phyloP scores from a whole-genome alignment of 2,888 invertebrate species.

The Acleris sparsana region DNA sequence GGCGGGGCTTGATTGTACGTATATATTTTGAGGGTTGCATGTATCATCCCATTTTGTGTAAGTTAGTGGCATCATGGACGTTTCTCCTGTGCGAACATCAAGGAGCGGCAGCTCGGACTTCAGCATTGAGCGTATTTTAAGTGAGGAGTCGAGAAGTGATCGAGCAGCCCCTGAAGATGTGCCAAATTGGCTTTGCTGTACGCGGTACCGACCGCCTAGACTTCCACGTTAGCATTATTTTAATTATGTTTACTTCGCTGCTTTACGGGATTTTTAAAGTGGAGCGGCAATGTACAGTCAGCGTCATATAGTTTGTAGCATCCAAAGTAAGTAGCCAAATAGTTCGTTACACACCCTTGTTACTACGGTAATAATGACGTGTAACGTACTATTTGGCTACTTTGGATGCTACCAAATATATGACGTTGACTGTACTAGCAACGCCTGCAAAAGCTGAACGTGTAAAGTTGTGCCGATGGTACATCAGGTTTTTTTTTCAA shows the following conservation, averaged over 20 bases:
- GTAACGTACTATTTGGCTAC: no score
- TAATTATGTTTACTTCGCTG: neutral
- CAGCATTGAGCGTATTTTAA: conserved; percentile 85
- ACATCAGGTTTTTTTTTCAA: no score
- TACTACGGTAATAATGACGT: no score
- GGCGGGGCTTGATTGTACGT: conserved; percentile 57
- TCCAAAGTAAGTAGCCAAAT: no score
- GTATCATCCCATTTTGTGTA: conserved; percentile 37
- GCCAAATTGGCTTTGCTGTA: conserved; percentile 87
- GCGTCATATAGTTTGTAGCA: no score
- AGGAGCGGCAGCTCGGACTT: conserved; percentile 78
- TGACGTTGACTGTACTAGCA: no score
- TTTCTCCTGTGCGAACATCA: conserved; percentile 58
- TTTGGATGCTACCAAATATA: no score
- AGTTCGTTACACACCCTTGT: no score
- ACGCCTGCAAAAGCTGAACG: no score
- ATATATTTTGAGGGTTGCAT: conserved; percentile 48
- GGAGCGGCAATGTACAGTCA: no score
- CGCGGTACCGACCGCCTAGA: conserved; percentile 88
- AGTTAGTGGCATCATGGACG: conserved; percentile 60
- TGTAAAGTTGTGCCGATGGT: no score
- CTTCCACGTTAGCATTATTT: conserved; percentile 83
- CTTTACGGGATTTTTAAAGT: no score
- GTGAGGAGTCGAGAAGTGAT: conserved; percentile 62
- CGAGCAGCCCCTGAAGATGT: conserved; percentile 46